Evolutionary conservation across 2,113 vertebrate genomes (phyloP), one percentile per base, ranked within the genome.

Genomic region (Motacilla alba): DNA sequence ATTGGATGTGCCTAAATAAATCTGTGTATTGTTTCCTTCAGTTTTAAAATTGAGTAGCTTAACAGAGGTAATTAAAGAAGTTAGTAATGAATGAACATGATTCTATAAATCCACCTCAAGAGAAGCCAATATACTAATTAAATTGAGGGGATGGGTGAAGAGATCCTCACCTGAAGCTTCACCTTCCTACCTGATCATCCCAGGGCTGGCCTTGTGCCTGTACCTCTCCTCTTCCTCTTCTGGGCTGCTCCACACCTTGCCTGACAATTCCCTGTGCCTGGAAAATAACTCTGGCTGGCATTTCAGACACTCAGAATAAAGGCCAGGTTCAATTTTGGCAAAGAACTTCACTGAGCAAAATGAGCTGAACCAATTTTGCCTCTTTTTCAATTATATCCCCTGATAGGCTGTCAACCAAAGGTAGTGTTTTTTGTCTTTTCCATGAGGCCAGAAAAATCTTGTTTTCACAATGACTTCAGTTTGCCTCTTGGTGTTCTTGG

Each of bases 11-110:
- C 46, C 60, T 67, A 3, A 56, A 43, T 47, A 49, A 60, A 70
- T 66, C 47, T 21, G 0, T 21, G 12, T 35, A 30, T 50, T 77
- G 49, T 50, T 22, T 28, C 55, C 52, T 53, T 31, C 9, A 16
- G 0, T 0, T 68, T 83, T 55, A 22, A 35, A 15, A 0, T 64
- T 30, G 33, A 68, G 7, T 35, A 39, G 27, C 12, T 83, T 76
- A 30, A 56, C 1, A 6, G 15, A 21, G 35, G 11, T 52, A 30
- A 64, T 76, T 50, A 15, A 62, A 43, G 72, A 83, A 19, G 37
- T 44, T 55, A 17, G 33, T 35, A 56, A 9, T 21, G 35, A 55
- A 33, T 33, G 31, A 50, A 46, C n/a, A 10, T 2, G 24, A 14
- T 55, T 1, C 4, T 59, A 3, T 52, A 66, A 76, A 73, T 15